These are phyloP conservation scores for Drosophila borealis DNA, from an alignment of 2,888 invertebrate species.

Conservation along the genomic window DNA sequence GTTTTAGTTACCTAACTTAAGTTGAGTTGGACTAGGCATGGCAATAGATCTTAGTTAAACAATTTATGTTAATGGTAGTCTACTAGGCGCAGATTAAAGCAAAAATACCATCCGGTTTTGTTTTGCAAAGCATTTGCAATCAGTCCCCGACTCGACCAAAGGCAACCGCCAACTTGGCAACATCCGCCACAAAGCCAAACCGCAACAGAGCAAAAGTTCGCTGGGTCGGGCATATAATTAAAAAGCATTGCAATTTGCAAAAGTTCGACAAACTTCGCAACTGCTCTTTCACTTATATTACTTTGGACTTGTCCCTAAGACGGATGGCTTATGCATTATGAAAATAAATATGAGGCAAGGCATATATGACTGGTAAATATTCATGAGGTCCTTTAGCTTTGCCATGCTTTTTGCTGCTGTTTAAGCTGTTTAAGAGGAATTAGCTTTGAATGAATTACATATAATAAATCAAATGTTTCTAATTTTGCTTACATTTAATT, in stretches of 20 bases:
- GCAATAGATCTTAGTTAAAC: too few species aligned
- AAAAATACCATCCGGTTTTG: not conserved
- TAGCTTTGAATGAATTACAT: too few species aligned
- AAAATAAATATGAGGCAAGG: not conserved
- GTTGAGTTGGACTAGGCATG: too few species aligned
- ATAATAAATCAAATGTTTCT: too few species aligned
- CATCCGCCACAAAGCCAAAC: conserved; percentile 9
- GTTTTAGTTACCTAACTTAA: too few species aligned
- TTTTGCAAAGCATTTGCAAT: conserved; percentile 11
- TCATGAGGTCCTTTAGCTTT: not conserved
- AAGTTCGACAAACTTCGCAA: not conserved
- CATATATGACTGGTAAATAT: not conserved
- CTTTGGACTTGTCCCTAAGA: not conserved
- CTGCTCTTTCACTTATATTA: not conserved
- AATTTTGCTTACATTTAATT: too few species aligned
- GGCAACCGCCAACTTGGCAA: conserved; percentile 11
- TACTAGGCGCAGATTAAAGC: too few species aligned
- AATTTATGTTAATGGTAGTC: too few species aligned
- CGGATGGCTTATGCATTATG: not conserved
- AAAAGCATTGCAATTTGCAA: conserved; percentile 34
- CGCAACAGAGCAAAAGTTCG: conserved; percentile 28
- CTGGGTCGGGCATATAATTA: conserved; percentile 37
- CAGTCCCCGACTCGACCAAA: conserved; percentile 5
- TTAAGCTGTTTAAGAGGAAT: not conserved
- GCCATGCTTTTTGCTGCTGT: not conserved